Evolutionary conservation across 2,113 vertebrate genomes (phyloP).

Genomic region (Plestiodon gilberti): DNA sequence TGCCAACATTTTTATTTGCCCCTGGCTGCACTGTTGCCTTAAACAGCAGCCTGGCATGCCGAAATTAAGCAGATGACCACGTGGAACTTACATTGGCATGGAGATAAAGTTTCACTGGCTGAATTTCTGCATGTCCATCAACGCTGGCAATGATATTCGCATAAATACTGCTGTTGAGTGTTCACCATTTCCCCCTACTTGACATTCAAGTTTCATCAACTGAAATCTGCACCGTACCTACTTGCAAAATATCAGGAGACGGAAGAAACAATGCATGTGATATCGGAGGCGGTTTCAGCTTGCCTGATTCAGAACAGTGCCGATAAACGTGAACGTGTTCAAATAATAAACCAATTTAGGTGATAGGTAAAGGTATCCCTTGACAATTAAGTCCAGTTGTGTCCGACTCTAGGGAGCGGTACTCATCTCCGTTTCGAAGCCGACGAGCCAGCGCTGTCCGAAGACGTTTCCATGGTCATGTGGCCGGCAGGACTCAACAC

Average conservation of each 20-base stretch:
- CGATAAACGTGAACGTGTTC: constrained; percentile 62
- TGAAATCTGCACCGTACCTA: neutral
- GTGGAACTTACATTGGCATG: neutral
- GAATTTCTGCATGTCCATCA: neutral
- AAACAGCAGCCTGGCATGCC: neutral
- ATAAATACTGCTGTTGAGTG: neutral
- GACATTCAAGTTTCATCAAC: neutral
- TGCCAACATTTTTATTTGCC: neutral
- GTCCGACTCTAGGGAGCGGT: too few relatives aligned
- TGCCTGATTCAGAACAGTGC: constrained; percentile 45
- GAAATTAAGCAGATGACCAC: neutral
- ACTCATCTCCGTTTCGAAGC: too few relatives aligned
- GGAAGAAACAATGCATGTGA: constrained; percentile 32
- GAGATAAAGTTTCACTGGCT: neutral
- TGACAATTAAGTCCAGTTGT: too few relatives aligned
- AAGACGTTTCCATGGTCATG: too few relatives aligned
- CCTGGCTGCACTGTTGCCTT: neutral
- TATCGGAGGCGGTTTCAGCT: neutral
- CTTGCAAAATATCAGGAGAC: rapidly evolving
- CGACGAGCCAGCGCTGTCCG: too few relatives aligned
- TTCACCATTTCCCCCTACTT: neutral
- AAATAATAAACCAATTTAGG: constrained; percentile 70
- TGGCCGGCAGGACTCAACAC: too few relatives aligned
- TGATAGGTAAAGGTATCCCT: too few relatives aligned
- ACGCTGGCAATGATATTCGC: too few relatives aligned